These are phyloP conservation scores for Enteromius radiatus DNA, from an alignment of 2,797 vertebrate species.

Conservation along the genomic window DNA sequence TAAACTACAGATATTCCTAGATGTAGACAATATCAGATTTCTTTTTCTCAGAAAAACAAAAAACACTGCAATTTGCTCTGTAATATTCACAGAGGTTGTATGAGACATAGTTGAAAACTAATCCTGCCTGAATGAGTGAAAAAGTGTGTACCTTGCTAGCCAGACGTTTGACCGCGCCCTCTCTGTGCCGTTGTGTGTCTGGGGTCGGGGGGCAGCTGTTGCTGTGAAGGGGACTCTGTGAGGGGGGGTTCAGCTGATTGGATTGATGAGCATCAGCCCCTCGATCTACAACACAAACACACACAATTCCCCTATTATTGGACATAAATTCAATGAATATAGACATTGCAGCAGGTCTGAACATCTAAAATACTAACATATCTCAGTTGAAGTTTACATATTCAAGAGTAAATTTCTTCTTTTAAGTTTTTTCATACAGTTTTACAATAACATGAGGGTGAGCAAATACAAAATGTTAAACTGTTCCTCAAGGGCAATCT, in stretches of 20 bases:
- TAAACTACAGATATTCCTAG: neutral
- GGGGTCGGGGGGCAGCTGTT: constrained; percentile 62
- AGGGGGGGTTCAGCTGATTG: constrained; percentile 62
- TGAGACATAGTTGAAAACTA: neutral
- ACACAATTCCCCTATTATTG: constrained; percentile 1
- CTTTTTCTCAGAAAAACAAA: neutral
- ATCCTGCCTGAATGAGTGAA: neutral
- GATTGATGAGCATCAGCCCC: constrained; percentile 80
- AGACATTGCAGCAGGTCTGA: neutral
- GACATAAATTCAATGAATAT: neutral
- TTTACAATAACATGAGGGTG: neutral
- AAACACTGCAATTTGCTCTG: neutral
- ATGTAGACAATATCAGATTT: neutral
- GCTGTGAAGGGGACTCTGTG: constrained; percentile 69
- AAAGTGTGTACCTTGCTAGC: constrained; percentile 86
- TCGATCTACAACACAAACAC: constrained; percentile 74
- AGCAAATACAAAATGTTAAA: constrained; percentile 8
- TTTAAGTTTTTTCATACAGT: neutral
- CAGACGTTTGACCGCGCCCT: constrained; percentile 84
- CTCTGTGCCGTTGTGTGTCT: constrained; percentile 76
- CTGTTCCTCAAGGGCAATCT: constrained; percentile 41
- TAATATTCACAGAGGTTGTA: neutral
- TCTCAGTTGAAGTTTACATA: neutral
- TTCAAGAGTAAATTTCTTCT: neutral
- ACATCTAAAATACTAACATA: neutral